A percentile compares a stretch with the other conserved stretches of the same genome.
Evolutionary conservation across 2,888 invertebrate genomes (phyloP).

Genomic region (Coremacera marginata): DNA sequence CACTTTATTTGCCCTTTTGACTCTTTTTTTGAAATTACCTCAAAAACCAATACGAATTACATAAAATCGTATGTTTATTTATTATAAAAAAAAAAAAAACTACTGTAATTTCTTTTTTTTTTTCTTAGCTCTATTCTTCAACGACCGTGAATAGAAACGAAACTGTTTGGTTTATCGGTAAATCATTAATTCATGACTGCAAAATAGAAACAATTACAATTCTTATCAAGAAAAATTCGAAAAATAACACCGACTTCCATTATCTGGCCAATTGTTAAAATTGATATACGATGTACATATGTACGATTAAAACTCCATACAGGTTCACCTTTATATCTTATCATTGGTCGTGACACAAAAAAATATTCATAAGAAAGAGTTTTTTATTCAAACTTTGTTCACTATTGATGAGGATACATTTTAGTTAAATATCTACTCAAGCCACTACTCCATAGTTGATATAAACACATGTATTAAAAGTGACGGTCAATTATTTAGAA

Average conservation of each 20-base stretch:
- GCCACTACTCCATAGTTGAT: no score
- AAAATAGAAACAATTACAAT: constrained; percentile 41
- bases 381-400: no score
- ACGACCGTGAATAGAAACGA: constrained; percentile 42
- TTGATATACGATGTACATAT: neutral
- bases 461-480: no score
- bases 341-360: neutral
- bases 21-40: neutral
- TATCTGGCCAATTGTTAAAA: constrained; percentile 26
- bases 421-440: neutral
- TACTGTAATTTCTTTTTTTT: constrained; percentile 15
- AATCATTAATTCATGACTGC: constrained; percentile 39
- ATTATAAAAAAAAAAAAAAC: neutral
- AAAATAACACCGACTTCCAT: constrained; percentile 31
- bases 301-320: neutral
- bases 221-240: constrained; percentile 46
- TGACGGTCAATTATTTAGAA: no score
- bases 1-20: neutral
- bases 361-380: neutral
- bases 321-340: no score
- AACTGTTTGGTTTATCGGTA: constrained; percentile 45
- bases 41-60: neutral
- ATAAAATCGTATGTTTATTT: neutral
- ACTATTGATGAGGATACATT: neutral
- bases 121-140: constrained; percentile 37